Percentiles rank a stretch among this genome's conserved stretches.
Evolutionary conservation across 2,797 vertebrate genomes (phyloP).

Genomic region (Coccyzus lansbergi): DNA sequence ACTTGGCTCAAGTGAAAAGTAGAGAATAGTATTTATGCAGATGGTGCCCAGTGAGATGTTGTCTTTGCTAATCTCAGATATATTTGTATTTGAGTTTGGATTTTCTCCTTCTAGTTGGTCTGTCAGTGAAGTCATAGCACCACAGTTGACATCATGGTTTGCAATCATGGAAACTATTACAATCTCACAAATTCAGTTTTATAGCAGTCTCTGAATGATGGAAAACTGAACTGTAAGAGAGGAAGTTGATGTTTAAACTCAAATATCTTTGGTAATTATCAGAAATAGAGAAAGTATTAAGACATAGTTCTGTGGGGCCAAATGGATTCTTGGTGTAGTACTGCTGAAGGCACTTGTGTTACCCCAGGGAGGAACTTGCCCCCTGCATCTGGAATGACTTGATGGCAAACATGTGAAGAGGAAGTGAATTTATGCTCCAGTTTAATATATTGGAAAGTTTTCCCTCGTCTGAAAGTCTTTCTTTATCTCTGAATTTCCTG

Average conservation of each 20-base stretch:
- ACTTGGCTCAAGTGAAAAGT: neutral
- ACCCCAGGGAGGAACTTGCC: slow-evolving; percentile 16
- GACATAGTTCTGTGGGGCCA: neutral
- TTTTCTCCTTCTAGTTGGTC: slow-evolving; percentile 1
- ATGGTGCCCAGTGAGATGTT: neutral
- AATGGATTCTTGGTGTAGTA: slow-evolving; percentile 15
- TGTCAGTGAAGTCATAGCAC: slow-evolving; percentile 24
- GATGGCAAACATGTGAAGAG: slow-evolving; percentile 61
- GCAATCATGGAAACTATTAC: neutral
- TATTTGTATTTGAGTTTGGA: slow-evolving; percentile 3
- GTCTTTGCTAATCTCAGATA: slow-evolving; percentile 43
- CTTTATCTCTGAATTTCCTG: slow-evolving; percentile 73
- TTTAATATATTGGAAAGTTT: slow-evolving; percentile 66
- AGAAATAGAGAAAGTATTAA: slow-evolving; percentile 42
- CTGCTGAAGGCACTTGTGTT: slow-evolving; percentile 35
- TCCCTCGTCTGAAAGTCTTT: slow-evolving; percentile 46
- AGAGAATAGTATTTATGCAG: slow-evolving; percentile 27
- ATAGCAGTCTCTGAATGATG: neutral
- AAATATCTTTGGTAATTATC: slow-evolving; percentile 33
- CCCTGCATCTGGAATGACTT: slow-evolving; percentile 48
- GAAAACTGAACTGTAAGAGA: slow-evolving; percentile 9
- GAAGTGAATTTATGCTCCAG: slow-evolving; percentile 60
- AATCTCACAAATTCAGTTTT: neutral
- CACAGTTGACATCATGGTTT: slow-evolving; percentile 8
- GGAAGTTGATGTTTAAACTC: slow-evolving; percentile 45